phyloP scores from a whole-genome alignment of 2,113 vertebrate genomes.

The Crypturellus undulatus region DNA sequence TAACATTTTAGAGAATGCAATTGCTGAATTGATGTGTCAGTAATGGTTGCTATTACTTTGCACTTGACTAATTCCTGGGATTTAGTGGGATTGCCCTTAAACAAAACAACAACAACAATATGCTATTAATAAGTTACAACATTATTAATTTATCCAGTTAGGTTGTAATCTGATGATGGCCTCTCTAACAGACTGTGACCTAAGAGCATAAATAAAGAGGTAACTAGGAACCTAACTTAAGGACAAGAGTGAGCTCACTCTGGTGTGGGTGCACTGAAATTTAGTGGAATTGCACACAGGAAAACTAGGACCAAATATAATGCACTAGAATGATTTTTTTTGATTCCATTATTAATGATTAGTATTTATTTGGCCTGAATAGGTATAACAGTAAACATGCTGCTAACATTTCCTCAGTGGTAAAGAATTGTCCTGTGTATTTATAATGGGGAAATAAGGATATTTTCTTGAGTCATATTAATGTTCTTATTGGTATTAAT shows the following conservation, averaged over 20 bases:
- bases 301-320: background rate
- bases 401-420: background rate
- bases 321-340: background rate
- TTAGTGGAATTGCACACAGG: background rate
- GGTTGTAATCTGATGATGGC: background rate
- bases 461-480: background rate
- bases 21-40: slow-evolving; percentile 49
- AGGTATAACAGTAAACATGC: background rate
- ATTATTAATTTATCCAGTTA: background rate
- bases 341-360: background rate
- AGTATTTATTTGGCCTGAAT: background rate
- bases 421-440: background rate
- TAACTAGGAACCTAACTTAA: background rate
- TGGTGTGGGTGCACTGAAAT: background rate
- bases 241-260: background rate
- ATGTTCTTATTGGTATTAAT: background rate
- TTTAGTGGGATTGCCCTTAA: slow-evolving; percentile 25
- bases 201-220: slow-evolving; percentile 39
- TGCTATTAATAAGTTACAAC: slow-evolving; percentile 23
- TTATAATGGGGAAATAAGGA: background rate
- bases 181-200: slow-evolving; percentile 6
- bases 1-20: slow-evolving; percentile 40
- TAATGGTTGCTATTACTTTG: slow-evolving; percentile 55
- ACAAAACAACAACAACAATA: background rate
- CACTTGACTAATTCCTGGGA: slow-evolving; percentile 43